phyloP scores from a whole-genome alignment of 2,888 invertebrate species.

The Biston stratarius region DNA sequence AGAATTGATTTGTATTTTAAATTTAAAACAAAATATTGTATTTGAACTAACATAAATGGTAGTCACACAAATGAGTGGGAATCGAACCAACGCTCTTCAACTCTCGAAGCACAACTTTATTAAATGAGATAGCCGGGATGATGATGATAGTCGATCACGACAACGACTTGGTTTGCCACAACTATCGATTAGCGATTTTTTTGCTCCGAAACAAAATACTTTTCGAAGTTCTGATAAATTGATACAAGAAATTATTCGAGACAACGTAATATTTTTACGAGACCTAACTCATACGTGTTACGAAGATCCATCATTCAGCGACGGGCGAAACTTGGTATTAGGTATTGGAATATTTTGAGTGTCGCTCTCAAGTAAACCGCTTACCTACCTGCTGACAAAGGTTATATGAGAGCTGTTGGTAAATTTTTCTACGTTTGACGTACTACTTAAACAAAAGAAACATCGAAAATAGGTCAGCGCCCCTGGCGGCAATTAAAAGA shows the following conservation, averaged over 20 bases:
- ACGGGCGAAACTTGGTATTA: slow-evolving; percentile 7
- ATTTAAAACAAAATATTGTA: too few relatives aligned
- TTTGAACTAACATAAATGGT: too few relatives aligned
- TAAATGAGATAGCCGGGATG: too few relatives aligned
- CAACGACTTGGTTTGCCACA: not conserved
- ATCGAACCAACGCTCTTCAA: too few relatives aligned
- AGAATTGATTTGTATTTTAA: too few relatives aligned
- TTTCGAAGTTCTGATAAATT: slow-evolving; percentile 10
- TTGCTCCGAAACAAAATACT: not conserved
- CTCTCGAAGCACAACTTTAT: too few relatives aligned
- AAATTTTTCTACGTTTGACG: not conserved
- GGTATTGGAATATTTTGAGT: slow-evolving; percentile 17
- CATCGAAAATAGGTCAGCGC: too few relatives aligned
- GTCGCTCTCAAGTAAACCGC: slow-evolving; percentile 11
- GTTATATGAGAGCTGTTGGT: not conserved
- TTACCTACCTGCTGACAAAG: slow-evolving; percentile 13
- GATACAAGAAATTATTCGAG: slow-evolving; percentile 7
- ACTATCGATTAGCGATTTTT: not conserved
- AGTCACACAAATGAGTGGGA: too few relatives aligned
- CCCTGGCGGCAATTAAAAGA: too few relatives aligned
- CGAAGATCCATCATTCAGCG: slow-evolving; percentile 9
- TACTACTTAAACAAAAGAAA: too few relatives aligned
- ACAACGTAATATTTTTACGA: not conserved
- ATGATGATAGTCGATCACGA: too few relatives aligned
- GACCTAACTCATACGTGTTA: slow-evolving; percentile 11